Evolutionary conservation across 2,888 invertebrate genomes (phyloP).

Genomic region (Nipponacmea schrenckii): DNA sequence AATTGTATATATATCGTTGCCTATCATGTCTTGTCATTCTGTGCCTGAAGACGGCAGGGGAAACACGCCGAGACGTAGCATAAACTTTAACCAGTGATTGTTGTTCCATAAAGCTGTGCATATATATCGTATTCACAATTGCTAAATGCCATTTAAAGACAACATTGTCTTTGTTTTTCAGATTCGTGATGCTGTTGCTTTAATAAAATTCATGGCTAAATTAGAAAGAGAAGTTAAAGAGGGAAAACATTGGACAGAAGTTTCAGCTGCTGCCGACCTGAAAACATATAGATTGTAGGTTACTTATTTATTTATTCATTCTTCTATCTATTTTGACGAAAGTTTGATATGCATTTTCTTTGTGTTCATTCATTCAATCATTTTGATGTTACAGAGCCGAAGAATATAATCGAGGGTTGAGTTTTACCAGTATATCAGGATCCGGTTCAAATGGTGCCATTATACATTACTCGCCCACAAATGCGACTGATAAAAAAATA

Average conservation of each 20-base stretch:
- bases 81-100: too few relatives aligned
- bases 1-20: too few relatives aligned
- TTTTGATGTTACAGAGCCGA: conserved; percentile 40
- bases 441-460: conserved; percentile 64
- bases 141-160: too few relatives aligned
- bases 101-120: too few relatives aligned
- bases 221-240: conserved; percentile 74
- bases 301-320: neutral
- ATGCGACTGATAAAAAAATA: conserved; percentile 63
- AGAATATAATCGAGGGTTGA: conserved; percentile 61
- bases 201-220: conserved; percentile 74
- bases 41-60: too few relatives aligned
- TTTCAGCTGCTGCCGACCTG: conserved; percentile 42
- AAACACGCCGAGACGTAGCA: too few relatives aligned
- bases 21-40: too few relatives aligned
- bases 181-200: conserved; percentile 76
- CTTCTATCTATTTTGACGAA: neutral
- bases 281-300: conserved; percentile 42
- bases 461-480: conserved; percentile 62
- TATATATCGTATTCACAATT: too few relatives aligned
- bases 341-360: neutral
- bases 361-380: neutral
- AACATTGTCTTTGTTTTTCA: conserved; percentile 31
- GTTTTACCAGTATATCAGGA: conserved; percentile 63
- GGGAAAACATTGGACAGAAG: conserved; percentile 44